Conservation (phyloP, 1,140 invertebrate genomes). For the Aphis craccivora region DNA sequence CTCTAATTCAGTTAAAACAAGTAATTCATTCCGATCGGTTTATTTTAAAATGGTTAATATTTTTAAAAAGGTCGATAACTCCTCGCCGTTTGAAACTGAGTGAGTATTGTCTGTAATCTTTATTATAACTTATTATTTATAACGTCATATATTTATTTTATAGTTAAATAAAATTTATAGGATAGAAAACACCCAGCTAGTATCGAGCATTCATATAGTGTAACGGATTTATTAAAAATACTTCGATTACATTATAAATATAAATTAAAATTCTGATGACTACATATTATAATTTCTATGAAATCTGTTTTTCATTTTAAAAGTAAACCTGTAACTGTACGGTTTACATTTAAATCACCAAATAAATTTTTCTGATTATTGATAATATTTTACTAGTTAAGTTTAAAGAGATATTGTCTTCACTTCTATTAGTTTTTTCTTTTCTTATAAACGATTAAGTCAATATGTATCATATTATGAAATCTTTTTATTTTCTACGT, state of each 20-base stretch:
- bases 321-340: background rate
- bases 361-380: too few species aligned
- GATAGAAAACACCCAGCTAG: too few species aligned
- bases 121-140: background rate
- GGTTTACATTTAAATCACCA: background rate
- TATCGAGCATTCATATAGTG: too few species aligned
- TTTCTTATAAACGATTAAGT: background rate
- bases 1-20: constrained; percentile 1
- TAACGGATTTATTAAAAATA: too few species aligned
- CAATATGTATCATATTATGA: background rate
- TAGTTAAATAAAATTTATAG: too few species aligned
- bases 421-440: background rate
- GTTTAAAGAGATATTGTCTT: background rate
- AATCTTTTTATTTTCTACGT: background rate
- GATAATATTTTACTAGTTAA: background rate
- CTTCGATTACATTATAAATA: background rate
- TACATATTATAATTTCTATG: too few species aligned
- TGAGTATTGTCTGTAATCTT: background rate
- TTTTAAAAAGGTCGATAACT: constrained; percentile 24
- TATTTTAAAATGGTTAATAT: constrained; percentile 31
- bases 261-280: background rate
- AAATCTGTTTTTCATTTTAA: too few species aligned
- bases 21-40: background rate
- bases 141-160: background rate
- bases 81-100: background rate